Percentiles rank a stretch among this genome's conserved stretches.
phyloP scores from a whole-genome alignment of 2,888 invertebrate species.

The Agapostemon virescens region DNA sequence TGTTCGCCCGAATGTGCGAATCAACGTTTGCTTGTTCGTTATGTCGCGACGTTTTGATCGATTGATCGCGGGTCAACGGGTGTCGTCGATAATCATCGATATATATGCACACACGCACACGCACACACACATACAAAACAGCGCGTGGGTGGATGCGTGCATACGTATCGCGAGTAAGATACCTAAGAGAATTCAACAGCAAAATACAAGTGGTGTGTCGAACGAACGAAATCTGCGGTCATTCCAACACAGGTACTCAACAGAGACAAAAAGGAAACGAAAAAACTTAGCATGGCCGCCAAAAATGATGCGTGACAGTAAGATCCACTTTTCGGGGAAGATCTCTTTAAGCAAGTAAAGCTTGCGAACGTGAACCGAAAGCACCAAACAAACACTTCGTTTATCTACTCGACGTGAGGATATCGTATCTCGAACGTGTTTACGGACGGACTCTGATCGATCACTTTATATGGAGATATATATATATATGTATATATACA shows the following conservation, averaged over 20 bases:
- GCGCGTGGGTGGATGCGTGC: background rate
- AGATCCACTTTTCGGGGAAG: conserved; percentile 64
- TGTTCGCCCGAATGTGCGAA: conserved; percentile 22
- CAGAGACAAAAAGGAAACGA: conserved; percentile 60
- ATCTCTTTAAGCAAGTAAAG: conserved; percentile 75
- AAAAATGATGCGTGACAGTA: conserved; percentile 71
- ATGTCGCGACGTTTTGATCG: conserved; percentile 10
- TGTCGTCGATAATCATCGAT: conserved; percentile 37
- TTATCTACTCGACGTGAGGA: conserved; percentile 68
- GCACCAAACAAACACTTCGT: conserved; percentile 73
- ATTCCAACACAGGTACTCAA: conserved; percentile 73
- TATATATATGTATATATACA: conserved; percentile 42
- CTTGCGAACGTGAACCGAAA: conserved; percentile 75
- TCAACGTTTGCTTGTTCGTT: conserved; percentile 19
- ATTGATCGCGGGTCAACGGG: conserved; percentile 31
- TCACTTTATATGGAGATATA: conserved; percentile 62
- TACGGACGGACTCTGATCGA: conserved; percentile 68
- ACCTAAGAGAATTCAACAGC: conserved; percentile 64
- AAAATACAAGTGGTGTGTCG: conserved; percentile 69
- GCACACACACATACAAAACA: background rate
- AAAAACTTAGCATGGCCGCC: conserved; percentile 68
- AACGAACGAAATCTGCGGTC: conserved; percentile 72
- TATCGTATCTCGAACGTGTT: conserved; percentile 64
- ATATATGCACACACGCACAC: conserved; percentile 10
- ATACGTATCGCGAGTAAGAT: conserved; percentile 34